Evolutionary conservation across 37 sponge, comb jelly and placozoan genomes (phyloP).

Genomic region (Geodia barretti): DNA sequence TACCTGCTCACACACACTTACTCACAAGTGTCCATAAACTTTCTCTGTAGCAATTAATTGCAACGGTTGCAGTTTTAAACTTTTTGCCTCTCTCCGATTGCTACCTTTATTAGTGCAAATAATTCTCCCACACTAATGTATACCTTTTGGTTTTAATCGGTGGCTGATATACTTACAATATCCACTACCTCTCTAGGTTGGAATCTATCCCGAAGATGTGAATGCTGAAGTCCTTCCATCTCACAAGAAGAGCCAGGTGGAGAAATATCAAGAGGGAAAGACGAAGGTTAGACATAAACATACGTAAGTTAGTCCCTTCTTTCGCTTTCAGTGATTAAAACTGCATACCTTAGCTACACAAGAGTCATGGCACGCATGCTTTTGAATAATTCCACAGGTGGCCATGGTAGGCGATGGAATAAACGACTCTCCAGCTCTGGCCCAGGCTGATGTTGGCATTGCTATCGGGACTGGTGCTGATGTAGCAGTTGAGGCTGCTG

Average conservation of each 20-base stretch:
- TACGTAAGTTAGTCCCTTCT: not conserved
- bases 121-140: too few relatives aligned
- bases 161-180: not conserved
- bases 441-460: conserved; percentile 91
- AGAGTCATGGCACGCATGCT: too few relatives aligned
- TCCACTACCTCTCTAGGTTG: conserved; percentile 33
- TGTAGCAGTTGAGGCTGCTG: conserved; percentile 91
- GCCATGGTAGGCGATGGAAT: conserved; percentile 89
- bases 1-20: too few relatives aligned
- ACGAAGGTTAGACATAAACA: conserved; percentile 21
- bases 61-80: too few relatives aligned
- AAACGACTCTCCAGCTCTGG: conserved; percentile 95
- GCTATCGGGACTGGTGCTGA: conserved; percentile 94
- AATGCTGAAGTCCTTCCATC: conserved; percentile 89
- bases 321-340: not conserved
- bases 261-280: conserved; percentile 50
- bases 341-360: not conserved
- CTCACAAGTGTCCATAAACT: too few relatives aligned
- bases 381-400: not conserved
- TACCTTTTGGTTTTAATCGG: too few relatives aligned
- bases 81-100: too few relatives aligned
- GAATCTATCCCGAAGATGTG: conserved; percentile 57
- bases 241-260: conserved; percentile 78
- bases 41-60: too few relatives aligned
- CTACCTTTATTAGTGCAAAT: too few relatives aligned